Percentiles rank a stretch among this genome's conserved stretches.
Conservation (phyloP, 2,888 invertebrate species). For the Clepsis dumicolana region DNA sequence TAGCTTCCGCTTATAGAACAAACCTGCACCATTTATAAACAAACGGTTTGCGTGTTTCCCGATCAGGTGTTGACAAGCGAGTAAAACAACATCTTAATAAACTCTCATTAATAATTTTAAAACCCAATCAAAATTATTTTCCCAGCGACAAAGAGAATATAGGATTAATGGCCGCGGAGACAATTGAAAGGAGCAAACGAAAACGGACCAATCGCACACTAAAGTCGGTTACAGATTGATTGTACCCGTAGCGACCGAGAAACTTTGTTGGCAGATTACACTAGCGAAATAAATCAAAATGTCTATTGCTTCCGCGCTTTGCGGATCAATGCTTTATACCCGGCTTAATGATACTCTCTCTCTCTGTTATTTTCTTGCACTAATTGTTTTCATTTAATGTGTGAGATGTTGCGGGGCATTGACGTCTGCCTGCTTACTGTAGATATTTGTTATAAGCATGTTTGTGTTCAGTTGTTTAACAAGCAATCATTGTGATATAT, state of each 20-base stretch:
- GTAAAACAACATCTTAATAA: background rate
- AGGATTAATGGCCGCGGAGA: conserved; percentile 44
- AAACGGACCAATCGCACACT: conserved; percentile 51
- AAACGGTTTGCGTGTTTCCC: background rate
- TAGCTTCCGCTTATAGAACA: no score
- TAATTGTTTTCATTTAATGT: background rate
- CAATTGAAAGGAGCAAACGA: conserved; percentile 57
- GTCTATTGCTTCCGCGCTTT: conserved; percentile 48
- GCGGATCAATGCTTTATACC: conserved; percentile 22
- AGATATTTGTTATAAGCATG: no score
- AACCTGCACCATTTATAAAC: no score
- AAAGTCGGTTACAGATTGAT: conserved; percentile 59
- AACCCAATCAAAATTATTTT: conserved; percentile 30
- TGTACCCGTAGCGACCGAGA: conserved; percentile 46
- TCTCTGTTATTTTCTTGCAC: conserved; percentile 6
- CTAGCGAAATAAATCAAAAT: conserved; percentile 59
- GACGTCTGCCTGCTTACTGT: background rate
- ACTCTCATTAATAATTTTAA: conserved; percentile 2
- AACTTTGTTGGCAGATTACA: conserved; percentile 59
- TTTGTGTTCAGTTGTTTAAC: no score
- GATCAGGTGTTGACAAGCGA: background rate
- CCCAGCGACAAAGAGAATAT: conserved; percentile 41
- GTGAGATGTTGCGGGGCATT: background rate
- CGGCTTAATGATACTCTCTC: conserved; percentile 17
- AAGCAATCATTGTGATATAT: no score